Evolutionary conservation across 1,140 invertebrate genomes (phyloP).

Genomic region (Scylla paramamosain): DNA sequence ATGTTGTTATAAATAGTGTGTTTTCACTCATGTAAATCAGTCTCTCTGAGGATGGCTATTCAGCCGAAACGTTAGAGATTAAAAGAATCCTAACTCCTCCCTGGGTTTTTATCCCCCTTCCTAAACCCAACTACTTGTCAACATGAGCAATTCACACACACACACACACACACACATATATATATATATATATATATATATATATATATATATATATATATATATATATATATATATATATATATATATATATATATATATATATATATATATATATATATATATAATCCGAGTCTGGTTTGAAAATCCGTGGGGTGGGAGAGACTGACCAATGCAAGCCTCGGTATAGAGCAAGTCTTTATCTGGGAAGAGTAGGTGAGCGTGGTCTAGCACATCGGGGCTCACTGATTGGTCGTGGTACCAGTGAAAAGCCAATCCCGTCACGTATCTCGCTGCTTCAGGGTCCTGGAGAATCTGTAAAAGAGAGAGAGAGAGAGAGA

Average conservation of each 20-base stretch:
- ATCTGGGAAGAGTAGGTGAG: constrained; percentile 84
- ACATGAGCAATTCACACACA: too few relatives aligned
- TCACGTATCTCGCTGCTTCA: constrained; percentile 82
- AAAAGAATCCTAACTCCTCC: too few relatives aligned
- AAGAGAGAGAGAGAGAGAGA: too few relatives aligned
- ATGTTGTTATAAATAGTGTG: too few relatives aligned
- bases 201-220: background rate
- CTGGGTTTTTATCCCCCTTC: too few relatives aligned
- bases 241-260: background rate
- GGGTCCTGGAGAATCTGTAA: constrained; percentile 80
- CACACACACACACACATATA: too few relatives aligned
- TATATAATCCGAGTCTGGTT: background rate
- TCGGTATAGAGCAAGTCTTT: constrained; percentile 90
- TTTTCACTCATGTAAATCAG: too few relatives aligned
- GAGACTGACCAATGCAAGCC: constrained; percentile 84
- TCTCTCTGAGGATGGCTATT: too few relatives aligned
- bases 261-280: background rate
- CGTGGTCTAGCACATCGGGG: constrained; percentile 81
- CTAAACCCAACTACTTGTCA: too few relatives aligned
- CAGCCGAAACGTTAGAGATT: too few relatives aligned
- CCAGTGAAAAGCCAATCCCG: constrained; percentile 91
- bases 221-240: background rate
- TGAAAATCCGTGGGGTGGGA: background rate
- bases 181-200: background rate
- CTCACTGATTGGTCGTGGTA: constrained; percentile 84